Percentiles rank a stretch among this genome's conserved stretches.
Evolutionary conservation across 2,888 invertebrate species (phyloP).

Genomic region (Aphodius sticticus): DNA sequence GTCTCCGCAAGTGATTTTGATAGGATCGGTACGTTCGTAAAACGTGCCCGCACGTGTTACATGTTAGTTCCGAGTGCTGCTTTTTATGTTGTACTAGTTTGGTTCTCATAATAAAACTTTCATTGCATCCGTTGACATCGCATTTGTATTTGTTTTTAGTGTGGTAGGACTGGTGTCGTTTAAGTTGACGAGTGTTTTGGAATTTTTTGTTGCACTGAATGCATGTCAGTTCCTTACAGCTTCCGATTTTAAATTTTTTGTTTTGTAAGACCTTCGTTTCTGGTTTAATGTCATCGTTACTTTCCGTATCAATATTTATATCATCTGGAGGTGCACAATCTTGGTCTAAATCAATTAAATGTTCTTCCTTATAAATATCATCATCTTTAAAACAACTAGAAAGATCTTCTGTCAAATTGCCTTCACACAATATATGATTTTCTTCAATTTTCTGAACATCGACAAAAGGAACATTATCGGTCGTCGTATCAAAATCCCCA

Average conservation of each 20-base stretch:
- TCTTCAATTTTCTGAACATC: too few relatives aligned
- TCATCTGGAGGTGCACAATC: too few relatives aligned
- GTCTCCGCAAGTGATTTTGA: constrained; percentile 6
- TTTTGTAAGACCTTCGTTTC: too few relatives aligned
- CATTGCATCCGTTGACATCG: constrained; percentile 10
- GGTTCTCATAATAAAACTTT: constrained; percentile 23
- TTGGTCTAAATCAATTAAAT: too few relatives aligned
- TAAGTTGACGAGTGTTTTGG: background rate
- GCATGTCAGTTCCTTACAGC: background rate
- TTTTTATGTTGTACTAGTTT: constrained; percentile 11
- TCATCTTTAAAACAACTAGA: too few relatives aligned
- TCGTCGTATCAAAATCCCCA: background rate
- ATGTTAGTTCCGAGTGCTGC: background rate
- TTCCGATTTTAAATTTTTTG: too few relatives aligned
- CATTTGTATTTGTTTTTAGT: background rate
- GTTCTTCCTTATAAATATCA: too few relatives aligned
- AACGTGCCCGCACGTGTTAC: background rate
- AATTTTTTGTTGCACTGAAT: background rate
- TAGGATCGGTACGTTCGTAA: background rate
- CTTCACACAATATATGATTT: too few relatives aligned
- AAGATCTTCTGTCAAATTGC: too few relatives aligned
- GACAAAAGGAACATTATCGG: too few relatives aligned
- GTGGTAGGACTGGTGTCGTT: constrained; percentile 7
- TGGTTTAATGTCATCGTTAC: too few relatives aligned
- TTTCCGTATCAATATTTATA: too few relatives aligned